Evolutionary conservation across 2,888 invertebrate species (phyloP).

Genomic region (Kryphioiulus occultus): DNA sequence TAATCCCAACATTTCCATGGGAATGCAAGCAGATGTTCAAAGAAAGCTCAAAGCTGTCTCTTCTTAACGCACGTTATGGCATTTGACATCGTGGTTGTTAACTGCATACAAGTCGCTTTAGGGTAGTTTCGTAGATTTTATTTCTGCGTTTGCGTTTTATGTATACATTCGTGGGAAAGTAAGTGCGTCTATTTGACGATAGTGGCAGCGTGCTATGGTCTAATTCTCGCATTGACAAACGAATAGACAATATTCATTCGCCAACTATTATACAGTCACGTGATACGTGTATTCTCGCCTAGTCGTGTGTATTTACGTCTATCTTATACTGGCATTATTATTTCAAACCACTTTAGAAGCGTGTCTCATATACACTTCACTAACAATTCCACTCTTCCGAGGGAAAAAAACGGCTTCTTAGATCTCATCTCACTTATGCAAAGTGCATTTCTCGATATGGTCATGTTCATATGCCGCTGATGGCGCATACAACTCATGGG

Average conservation of each 20-base stretch:
- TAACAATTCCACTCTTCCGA: neutral
- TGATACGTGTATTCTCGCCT: neutral
- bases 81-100: neutral
- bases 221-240: neutral
- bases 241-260: neutral
- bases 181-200: neutral
- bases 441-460: conserved; percentile 29
- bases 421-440: conserved; percentile 9
- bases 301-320: neutral
- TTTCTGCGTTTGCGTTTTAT: neutral
- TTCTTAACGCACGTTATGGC: conserved; percentile 12
- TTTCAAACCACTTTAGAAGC: conserved; percentile 19
- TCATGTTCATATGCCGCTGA: conserved; percentile 8
- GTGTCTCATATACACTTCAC: conserved; percentile 21
- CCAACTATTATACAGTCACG: neutral
- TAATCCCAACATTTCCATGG: neutral
- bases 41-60: neutral
- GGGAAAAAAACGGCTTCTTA: neutral
- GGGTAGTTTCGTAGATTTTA: conserved; percentile 15
- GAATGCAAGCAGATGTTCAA: neutral
- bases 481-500: conserved; percentile 20
- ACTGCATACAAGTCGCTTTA: conserved; percentile 30
- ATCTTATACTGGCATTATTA: neutral
- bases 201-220: neutral
- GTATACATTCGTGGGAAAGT: neutral